Base-by-base conservation (phyloP, 2,888 invertebrate genomes). In the Cybosia mesomella region DNA sequence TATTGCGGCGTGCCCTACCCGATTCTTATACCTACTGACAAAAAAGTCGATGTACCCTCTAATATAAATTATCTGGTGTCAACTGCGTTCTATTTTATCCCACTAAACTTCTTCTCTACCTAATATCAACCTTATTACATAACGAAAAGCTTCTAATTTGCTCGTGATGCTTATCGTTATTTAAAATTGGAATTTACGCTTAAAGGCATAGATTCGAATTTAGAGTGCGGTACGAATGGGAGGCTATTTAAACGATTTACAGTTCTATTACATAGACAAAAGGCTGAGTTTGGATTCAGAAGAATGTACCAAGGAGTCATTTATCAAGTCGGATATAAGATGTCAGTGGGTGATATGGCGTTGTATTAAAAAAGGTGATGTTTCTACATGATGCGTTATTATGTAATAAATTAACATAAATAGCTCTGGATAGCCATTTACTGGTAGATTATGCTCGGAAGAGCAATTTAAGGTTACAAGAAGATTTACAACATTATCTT, bases 31-130 rank as follows among this genome's bases (percentile, higher is more conserved):
- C 78, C 82, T 81, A 84, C 84, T 81, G 80, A 82, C 79, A 85
- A 87, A 79, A 81, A 80, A 69, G 59, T 66, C 77, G 43, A 79
- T 75, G 75, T 79, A 75, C 77, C 80, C 75, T 78, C 81, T 83
- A 81, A 87, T 86, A 89, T 90, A 90, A 89, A 90, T 90, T 90
- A 90, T 87, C 87, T 85, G 82, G 84, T 89, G 89, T 88, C 89
- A 88, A 87, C 86, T 83, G 79, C 79, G 81, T 72, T 80, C 81
- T 81, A 80, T 77, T 74, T 83, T 82, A 85, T 84, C 75, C 74
- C 66, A 81, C 80, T 75, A 74, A 55, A 18, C 36, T 65, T 57
- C n/a, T 58, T 54, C 9, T 62, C 73, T 77, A 15, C 15, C 66
- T 34, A 81, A 80, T 80, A 72, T 53, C 53, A 57, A 79, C 81